Conservation (phyloP, 2,888 invertebrate species). For the Therioaphis trifolii region DNA sequence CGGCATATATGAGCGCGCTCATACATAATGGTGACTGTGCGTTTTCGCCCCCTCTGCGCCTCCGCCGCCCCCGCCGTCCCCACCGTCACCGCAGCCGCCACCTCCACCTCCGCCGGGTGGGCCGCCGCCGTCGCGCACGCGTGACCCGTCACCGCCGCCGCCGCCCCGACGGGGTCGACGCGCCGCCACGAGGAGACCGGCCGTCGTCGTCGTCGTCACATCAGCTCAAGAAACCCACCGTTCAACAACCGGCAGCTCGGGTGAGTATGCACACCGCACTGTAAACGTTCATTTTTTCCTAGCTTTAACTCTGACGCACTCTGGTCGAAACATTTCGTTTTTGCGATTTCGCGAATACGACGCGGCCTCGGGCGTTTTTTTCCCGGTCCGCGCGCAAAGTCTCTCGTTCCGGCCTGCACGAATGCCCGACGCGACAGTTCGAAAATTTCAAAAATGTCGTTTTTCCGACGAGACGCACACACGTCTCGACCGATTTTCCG, state of each 20-base stretch:
- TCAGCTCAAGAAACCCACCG: slow-evolving; percentile 50
- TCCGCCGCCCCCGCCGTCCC: neutral
- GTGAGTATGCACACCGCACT: slow-evolving; percentile 33
- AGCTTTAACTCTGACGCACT: too few species aligned
- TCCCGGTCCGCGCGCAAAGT: too few species aligned
- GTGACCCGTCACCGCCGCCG: slow-evolving; percentile 49
- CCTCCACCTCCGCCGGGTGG: slow-evolving; percentile 33
- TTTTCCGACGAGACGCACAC: too few species aligned
- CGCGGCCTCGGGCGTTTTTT: too few species aligned
- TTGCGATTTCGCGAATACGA: too few species aligned
- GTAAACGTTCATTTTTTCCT: neutral
- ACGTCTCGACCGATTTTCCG: too few species aligned
- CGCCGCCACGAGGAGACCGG: slow-evolving; percentile 52
- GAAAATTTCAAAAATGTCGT: too few species aligned
- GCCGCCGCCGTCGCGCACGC: slow-evolving; percentile 44
- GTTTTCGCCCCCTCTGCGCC: slow-evolving; percentile 37
- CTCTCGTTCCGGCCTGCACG: too few species aligned
- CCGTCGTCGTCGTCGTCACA: slow-evolving; percentile 35
- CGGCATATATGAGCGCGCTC: slow-evolving; percentile 42
- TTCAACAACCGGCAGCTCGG: slow-evolving; percentile 53
- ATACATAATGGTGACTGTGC: slow-evolving; percentile 58
- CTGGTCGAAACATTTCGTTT: too few species aligned
- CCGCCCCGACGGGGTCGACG: slow-evolving; percentile 38
- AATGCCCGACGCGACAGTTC: too few species aligned
- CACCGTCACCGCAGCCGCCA: neutral